A percentile compares a stretch with the other conserved stretches of the same genome.
Conservation (phyloP, 2,113 vertebrate genomes). For the Brachyistius frenatus region DNA sequence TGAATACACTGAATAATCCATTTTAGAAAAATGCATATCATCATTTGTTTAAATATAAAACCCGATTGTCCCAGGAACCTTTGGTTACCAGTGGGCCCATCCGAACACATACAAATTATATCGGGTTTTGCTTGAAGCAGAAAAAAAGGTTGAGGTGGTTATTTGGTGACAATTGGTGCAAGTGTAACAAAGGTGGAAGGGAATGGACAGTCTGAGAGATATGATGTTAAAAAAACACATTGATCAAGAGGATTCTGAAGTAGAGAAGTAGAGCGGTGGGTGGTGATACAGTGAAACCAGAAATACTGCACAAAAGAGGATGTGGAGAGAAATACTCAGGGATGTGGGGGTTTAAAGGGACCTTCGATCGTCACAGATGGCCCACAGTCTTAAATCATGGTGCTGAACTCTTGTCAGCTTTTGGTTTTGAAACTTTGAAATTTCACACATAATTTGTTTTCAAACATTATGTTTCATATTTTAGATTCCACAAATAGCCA, state of each 20-base stretch:
- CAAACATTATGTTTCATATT: no score
- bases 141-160: not conserved
- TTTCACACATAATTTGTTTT: no score
- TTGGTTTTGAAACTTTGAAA: no score
- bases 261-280: not conserved
- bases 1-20: not conserved
- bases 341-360: constrained; percentile 17
- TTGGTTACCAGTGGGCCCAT: no score
- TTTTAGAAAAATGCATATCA: not conserved
- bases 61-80: not conserved
- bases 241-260: not conserved
- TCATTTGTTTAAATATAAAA: not conserved
- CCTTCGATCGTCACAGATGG: constrained; percentile 39
- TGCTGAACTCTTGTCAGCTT: not conserved
- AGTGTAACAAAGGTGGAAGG: not conserved
- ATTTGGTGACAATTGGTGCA: not conserved
- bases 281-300: not conserved
- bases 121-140: not conserved
- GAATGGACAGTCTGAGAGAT: not conserved
- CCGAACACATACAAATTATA: no score
- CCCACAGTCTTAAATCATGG: constrained; percentile 18
- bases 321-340: constrained; percentile 19
- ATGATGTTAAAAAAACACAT: not conserved
- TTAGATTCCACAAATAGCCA: no score
- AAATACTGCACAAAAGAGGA: constrained; percentile 14